These are phyloP conservation scores for Zalophus californianus DNA, from an alignment of 2,797 vertebrate species.

Conservation along the genomic window DNA sequence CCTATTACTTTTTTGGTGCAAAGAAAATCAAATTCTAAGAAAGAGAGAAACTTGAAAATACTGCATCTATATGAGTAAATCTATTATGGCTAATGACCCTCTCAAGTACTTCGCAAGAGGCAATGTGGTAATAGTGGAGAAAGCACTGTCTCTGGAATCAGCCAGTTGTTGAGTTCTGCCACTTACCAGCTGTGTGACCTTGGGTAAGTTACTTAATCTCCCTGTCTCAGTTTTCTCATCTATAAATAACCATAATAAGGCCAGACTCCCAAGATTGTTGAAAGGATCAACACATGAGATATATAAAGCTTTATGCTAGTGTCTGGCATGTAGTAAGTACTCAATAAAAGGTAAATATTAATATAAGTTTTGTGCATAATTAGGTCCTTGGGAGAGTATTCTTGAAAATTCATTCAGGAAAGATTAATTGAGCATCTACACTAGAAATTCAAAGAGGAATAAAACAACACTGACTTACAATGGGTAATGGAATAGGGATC, in stretches of 20 bases:
- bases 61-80: not conserved
- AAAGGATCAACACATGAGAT: constrained; percentile 12
- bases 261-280: not conserved
- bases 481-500: not conserved
- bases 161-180: not conserved
- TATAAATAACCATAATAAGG: not conserved
- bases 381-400: not conserved
- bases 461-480: not conserved
- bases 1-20: not conserved
- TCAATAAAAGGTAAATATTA: constrained; percentile 29
- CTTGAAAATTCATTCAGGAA: constrained; percentile 2
- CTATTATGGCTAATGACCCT: not conserved
- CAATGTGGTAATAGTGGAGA: not conserved
- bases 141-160: not conserved
- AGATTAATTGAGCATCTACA: constrained; percentile 12
- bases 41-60: constrained; percentile 58
- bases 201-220: not conserved
- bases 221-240: not conserved
- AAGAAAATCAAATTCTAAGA: constrained; percentile 32
- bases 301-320: not conserved
- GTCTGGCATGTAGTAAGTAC: not conserved
- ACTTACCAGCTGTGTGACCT: not conserved
- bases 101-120: not conserved
- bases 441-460: not conserved
- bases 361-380: not conserved